Conservation (phyloP, 2,888 invertebrate genomes). For the Cephus sareptanus region DNA sequence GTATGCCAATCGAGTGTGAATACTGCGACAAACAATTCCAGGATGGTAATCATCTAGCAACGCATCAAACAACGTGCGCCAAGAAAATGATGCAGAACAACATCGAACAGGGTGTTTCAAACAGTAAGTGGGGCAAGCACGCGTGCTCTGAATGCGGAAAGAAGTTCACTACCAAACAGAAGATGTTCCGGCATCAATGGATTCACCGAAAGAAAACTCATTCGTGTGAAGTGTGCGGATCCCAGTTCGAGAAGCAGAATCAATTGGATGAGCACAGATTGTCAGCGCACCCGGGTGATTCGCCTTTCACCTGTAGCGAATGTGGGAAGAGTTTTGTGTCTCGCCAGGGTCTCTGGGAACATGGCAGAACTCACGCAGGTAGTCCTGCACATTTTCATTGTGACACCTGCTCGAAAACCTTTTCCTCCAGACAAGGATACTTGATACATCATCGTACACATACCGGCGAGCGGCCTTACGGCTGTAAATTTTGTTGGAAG, state of each 20-base stretch:
- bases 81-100: constrained; percentile 55
- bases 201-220: constrained; percentile 66
- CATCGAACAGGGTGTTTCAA: constrained; percentile 42
- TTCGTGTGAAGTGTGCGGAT: constrained; percentile 64
- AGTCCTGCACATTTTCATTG: constrained; percentile 67
- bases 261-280: constrained; percentile 65
- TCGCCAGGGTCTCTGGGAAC: constrained; percentile 67
- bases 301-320: constrained; percentile 64
- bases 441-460: constrained; percentile 69
- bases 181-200: constrained; percentile 67
- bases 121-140: constrained; percentile 62
- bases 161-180: constrained; percentile 66
- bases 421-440: constrained; percentile 68
- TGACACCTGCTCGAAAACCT: constrained; percentile 67
- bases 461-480: constrained; percentile 69
- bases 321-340: constrained; percentile 67
- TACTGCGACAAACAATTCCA: constrained; percentile 68
- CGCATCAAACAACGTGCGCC: constrained; percentile 61
- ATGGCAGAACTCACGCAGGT: constrained; percentile 64
- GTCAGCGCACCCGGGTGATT: constrained; percentile 62
- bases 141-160: constrained; percentile 65
- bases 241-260: constrained; percentile 62
- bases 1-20: constrained; percentile 63
- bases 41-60: constrained; percentile 62
- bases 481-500: constrained; percentile 69